phyloP scores from a whole-genome alignment of 1,140 invertebrate genomes.

The Zaprionus ornatus region DNA sequence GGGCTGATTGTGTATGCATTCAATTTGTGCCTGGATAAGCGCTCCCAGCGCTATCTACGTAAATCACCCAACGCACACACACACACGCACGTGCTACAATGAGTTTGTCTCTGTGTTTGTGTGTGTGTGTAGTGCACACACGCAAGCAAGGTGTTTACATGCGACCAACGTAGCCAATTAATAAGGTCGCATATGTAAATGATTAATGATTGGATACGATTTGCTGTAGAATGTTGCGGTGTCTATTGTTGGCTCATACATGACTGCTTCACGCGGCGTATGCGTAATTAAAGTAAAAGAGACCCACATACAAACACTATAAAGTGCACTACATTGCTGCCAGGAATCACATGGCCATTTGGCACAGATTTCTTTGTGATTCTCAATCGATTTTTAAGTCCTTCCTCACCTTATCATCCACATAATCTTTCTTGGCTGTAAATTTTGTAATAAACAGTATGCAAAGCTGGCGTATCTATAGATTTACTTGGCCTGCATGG shows the following conservation, averaged over 20 bases:
- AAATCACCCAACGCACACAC: constrained; percentile 32
- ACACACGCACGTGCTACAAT: not conserved
- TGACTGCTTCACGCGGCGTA: constrained; percentile 23
- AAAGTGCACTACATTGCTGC: not conserved
- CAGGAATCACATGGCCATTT: too few relatives aligned
- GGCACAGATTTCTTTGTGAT: not conserved
- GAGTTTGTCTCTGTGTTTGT: not conserved
- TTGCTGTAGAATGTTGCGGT: constrained; percentile 23
- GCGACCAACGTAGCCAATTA: constrained; percentile 54
- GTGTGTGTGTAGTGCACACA: not conserved
- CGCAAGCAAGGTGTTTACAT: constrained; percentile 30
- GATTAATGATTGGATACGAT: constrained; percentile 57
- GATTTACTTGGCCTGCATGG: not conserved
- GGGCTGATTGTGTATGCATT: constrained; percentile 36
- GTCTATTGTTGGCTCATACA: constrained; percentile 22
- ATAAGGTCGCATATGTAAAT: constrained; percentile 57
- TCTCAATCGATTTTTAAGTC: not conserved
- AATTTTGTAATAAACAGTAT: not conserved
- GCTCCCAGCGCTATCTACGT: constrained; percentile 19
- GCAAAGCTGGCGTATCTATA: not conserved
- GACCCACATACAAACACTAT: not conserved
- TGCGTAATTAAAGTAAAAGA: constrained; percentile 50
- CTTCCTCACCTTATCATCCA: not conserved
- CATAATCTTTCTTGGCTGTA: not conserved
- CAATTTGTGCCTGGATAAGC: constrained; percentile 42